Conservation (phyloP, 1,140 invertebrate genomes). For the Pseudobourletiella spinata region DNA sequence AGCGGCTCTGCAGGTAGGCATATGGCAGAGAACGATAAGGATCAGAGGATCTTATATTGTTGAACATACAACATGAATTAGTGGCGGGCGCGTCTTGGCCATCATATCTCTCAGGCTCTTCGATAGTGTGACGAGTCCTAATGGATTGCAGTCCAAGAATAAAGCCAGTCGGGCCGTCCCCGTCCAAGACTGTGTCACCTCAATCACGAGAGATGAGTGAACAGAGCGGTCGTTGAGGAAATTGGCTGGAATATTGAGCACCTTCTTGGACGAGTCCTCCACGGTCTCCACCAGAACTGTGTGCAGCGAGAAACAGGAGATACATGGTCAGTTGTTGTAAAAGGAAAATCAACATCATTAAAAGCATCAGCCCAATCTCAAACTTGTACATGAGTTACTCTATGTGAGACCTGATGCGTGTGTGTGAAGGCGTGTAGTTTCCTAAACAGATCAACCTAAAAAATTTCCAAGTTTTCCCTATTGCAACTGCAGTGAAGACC, state of each 20-base stretch:
- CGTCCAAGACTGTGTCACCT: constrained; percentile 47
- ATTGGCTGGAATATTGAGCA: constrained; percentile 38
- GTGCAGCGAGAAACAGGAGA: constrained; percentile 1
- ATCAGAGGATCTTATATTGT: constrained; percentile 36
- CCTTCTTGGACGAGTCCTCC: constrained; percentile 47
- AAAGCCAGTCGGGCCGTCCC: constrained; percentile 46
- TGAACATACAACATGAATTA: constrained; percentile 25
- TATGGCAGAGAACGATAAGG: no score
- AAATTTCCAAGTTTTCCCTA: no score
- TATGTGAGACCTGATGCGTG: no score
- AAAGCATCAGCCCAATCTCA: no score
- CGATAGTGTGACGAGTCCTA: constrained; percentile 47
- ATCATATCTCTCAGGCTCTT: constrained; percentile 43
- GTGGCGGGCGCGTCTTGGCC: constrained; percentile 18
- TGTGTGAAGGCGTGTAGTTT: no score
- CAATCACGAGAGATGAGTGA: constrained; percentile 47
- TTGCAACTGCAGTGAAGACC: no score
- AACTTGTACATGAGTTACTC: no score
- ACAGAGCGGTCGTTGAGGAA: constrained; percentile 41
- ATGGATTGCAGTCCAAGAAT: constrained; percentile 50
- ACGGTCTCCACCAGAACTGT: constrained; percentile 53
- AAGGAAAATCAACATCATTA: not conserved
- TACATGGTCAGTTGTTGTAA: not conserved
- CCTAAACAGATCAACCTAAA: no score
- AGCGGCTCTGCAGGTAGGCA: no score